These are phyloP conservation scores for Drosophila atroscutellata DNA, from an alignment of 2,888 invertebrate species.

Conservation along the genomic window DNA sequence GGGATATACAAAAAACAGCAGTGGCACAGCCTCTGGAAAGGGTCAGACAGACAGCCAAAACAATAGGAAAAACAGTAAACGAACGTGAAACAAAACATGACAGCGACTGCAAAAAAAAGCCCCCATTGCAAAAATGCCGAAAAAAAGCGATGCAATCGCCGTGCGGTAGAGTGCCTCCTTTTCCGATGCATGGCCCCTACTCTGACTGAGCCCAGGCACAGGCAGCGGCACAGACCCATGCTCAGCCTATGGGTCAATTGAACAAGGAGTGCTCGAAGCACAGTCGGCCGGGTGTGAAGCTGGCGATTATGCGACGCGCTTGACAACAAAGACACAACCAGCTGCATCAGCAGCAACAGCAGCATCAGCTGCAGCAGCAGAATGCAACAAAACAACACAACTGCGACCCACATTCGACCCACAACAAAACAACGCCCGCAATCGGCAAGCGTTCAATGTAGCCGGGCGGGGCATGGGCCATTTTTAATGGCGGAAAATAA, in stretches of 20 bases:
- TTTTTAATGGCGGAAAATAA: constrained; percentile 78
- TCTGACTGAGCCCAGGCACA: background rate
- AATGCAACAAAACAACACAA: constrained; percentile 43
- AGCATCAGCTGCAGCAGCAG: background rate
- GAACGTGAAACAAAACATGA: constrained; percentile 43
- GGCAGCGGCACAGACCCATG: constrained; percentile 3
- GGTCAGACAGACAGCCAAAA: constrained; percentile 71
- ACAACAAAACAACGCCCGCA: constrained; percentile 60
- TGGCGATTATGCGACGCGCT: constrained; percentile 73
- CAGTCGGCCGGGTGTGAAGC: constrained; percentile 63
- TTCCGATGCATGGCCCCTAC: background rate
- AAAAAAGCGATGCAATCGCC: constrained; percentile 34
- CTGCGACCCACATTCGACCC: constrained; percentile 82
- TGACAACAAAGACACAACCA: constrained; percentile 52
- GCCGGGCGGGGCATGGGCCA: constrained; percentile 36
- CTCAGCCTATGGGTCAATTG: constrained; percentile 41
- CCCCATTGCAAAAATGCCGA: constrained; percentile 49
- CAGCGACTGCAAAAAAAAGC: constrained; percentile 20
- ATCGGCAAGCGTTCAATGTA: constrained; percentile 6
- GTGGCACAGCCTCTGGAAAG: constrained; percentile 49
- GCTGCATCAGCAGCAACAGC: background rate
- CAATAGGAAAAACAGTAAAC: constrained; percentile 34
- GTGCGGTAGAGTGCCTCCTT: background rate
- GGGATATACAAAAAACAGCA: constrained; percentile 43
- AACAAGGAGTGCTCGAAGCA: constrained; percentile 23